These are phyloP conservation scores for Platichthys flesus DNA, from an alignment of 2,113 vertebrate genomes.

Conservation along the genomic window DNA sequence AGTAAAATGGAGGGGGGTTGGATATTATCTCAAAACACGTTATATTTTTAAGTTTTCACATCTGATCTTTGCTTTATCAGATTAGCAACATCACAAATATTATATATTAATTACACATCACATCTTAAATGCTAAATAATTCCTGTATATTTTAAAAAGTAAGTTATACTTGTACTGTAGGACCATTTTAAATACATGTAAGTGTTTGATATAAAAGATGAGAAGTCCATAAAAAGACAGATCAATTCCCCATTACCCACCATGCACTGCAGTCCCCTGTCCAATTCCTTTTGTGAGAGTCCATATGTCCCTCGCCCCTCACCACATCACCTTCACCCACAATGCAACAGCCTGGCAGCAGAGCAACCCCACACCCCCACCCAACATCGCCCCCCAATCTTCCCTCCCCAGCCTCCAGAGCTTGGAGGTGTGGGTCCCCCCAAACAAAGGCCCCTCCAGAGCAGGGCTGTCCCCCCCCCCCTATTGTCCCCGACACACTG, in stretches of 20 bases:
- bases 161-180: too few relatives aligned
- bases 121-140: too few relatives aligned
- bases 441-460: conserved; percentile 66
- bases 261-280: background rate
- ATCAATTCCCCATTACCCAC: conserved; percentile 1
- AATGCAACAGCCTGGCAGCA: conserved; percentile 52
- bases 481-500: conserved; percentile 66
- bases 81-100: too few relatives aligned
- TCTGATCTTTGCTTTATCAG: too few relatives aligned
- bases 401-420: conserved; percentile 44
- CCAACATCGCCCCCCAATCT: conserved; percentile 39
- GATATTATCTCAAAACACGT: too few relatives aligned
- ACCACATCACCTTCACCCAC: conserved; percentile 1
- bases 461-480: conserved; percentile 27
- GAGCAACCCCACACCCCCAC: conserved; percentile 15
- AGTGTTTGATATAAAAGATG: conserved; percentile 11
- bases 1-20: too few relatives aligned
- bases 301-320: conserved; percentile 63
- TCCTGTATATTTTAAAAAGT: too few relatives aligned
- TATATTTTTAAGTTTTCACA: too few relatives aligned
- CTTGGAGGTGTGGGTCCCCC: conserved; percentile 48
- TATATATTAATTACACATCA: too few relatives aligned
- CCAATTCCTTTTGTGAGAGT: conserved; percentile 48
- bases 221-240: conserved; percentile 27
- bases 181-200: conserved; percentile 4